A percentile compares a stretch with the other conserved stretches of the same genome.
phyloP scores from a whole-genome alignment of 1,140 invertebrate genomes.

The Penaeus vannamei region DNA sequence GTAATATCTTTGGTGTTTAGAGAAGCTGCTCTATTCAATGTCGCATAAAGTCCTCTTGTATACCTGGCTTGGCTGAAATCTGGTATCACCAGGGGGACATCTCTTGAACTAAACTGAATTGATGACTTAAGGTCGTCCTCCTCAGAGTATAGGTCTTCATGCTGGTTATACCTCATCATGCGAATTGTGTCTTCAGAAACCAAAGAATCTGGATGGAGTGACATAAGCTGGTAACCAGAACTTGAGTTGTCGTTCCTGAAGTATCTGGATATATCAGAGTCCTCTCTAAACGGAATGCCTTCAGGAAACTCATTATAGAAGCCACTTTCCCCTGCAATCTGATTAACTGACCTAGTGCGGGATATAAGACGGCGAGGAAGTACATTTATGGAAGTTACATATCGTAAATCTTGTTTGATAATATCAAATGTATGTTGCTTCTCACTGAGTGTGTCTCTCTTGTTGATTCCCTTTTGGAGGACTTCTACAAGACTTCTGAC shows the following conservation, averaged over 20 bases:
- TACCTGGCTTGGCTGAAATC: conserved; percentile 35
- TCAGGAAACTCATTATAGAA: not conserved
- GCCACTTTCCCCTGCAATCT: not conserved
- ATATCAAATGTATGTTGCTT: conserved; percentile 8
- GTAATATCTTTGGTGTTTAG: conserved; percentile 43
- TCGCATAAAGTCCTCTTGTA: conserved; percentile 29
- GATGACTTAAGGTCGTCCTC: not conserved
- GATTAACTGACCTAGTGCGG: conserved; percentile 14
- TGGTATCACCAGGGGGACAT: not conserved
- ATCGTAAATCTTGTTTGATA: conserved; percentile 48
- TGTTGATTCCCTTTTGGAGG: not conserved
- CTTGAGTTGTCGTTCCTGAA: conserved; percentile 8
- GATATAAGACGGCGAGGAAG: conserved; percentile 23
- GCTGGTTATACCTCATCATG: conserved; percentile 54
- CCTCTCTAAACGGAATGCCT: not conserved
- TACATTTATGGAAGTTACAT: conserved; percentile 56
- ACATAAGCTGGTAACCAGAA: conserved; percentile 1
- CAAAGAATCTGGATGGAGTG: conserved; percentile 58
- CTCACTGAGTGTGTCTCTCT: not conserved
- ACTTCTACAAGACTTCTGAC: not conserved
- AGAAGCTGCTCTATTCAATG: conserved; percentile 36
- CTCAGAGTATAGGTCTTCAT: conserved; percentile 9
- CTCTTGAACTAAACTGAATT: not conserved
- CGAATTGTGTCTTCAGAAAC: conserved; percentile 61
- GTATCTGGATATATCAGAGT: conserved; percentile 32